Conservation (phyloP, 2,888 invertebrate genomes). For the Noctua fimbriata region DNA sequence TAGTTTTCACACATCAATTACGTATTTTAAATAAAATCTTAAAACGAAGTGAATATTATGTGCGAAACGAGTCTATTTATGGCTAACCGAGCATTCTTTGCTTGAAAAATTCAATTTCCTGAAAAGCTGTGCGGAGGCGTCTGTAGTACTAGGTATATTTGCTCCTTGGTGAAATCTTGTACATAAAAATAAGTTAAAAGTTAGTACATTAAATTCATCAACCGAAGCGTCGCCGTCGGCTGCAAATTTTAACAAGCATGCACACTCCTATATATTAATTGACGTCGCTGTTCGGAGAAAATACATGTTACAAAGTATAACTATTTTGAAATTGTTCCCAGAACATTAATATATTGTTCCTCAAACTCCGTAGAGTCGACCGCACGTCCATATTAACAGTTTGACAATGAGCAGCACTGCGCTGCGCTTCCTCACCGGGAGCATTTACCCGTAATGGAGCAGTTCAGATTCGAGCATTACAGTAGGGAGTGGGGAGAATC, state of each 20-base stretch:
- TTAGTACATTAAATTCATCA: background rate
- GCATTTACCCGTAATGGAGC: background rate
- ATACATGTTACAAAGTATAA: conserved; percentile 7
- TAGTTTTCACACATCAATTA: too few relatives aligned
- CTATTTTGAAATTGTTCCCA: conserved; percentile 17
- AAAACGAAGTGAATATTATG: background rate
- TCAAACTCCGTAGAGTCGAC: background rate
- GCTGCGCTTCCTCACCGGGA: background rate
- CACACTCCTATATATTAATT: background rate
- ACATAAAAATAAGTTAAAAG: background rate
- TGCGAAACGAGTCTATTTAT: background rate
- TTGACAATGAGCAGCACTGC: background rate
- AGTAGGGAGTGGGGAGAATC: background rate
- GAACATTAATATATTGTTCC: conserved; percentile 19
- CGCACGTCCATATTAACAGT: background rate
- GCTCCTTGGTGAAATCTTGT: background rate
- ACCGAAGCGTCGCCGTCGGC: background rate
- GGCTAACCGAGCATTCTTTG: background rate
- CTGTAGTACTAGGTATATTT: background rate
- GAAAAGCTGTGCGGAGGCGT: too few relatives aligned
- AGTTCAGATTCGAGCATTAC: background rate
- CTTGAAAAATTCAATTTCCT: background rate
- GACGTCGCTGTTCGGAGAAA: conserved; percentile 20
- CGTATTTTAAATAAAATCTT: too few relatives aligned
- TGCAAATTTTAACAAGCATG: background rate